Evolutionary conservation across 2,888 invertebrate species (phyloP).

Genomic region (Aporophyla lueneburgensis): DNA sequence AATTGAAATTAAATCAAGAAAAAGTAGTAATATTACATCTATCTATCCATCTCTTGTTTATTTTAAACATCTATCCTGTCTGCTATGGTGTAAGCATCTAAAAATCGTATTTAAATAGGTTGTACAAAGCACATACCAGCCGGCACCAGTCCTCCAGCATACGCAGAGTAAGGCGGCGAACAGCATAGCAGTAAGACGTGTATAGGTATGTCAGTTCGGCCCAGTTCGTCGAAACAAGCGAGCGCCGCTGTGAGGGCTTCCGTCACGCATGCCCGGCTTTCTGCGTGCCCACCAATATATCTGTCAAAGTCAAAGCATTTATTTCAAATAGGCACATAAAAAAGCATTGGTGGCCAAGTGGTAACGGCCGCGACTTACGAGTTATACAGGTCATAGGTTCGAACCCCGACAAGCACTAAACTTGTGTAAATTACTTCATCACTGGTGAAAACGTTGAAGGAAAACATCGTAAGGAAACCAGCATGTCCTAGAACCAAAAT

Average conservation of each 20-base stretch:
- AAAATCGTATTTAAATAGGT: neutral
- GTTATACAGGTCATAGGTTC: too few species aligned
- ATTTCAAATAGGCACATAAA: too few species aligned
- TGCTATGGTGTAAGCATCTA: neutral
- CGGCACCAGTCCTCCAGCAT: slow-evolving; percentile 91
- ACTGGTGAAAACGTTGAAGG: too few species aligned
- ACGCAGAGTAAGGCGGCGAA: slow-evolving; percentile 97
- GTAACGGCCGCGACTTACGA: too few species aligned
- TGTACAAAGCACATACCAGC: slow-evolving; percentile 75
- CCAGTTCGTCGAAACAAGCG: slow-evolving; percentile 97
- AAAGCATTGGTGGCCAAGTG: too few species aligned
- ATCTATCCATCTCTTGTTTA: neutral
- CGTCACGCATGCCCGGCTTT: slow-evolving; percentile 96
- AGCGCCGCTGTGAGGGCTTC: slow-evolving; percentile 97
- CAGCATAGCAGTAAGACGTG: slow-evolving; percentile 97
- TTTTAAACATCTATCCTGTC: neutral
- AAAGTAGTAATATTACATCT: neutral
- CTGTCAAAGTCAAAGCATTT: slow-evolving; percentile 81
- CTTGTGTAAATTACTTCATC: too few species aligned
- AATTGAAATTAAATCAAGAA: neutral
- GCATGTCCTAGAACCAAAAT: too few species aligned
- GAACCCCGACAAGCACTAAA: too few species aligned
- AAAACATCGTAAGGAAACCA: too few species aligned
- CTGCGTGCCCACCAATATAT: slow-evolving; percentile 97
- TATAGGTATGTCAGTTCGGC: slow-evolving; percentile 90